These are phyloP conservation scores for Elgaria multicarinata DNA, from an alignment of 2,113 vertebrate species.

Conservation along the genomic window DNA sequence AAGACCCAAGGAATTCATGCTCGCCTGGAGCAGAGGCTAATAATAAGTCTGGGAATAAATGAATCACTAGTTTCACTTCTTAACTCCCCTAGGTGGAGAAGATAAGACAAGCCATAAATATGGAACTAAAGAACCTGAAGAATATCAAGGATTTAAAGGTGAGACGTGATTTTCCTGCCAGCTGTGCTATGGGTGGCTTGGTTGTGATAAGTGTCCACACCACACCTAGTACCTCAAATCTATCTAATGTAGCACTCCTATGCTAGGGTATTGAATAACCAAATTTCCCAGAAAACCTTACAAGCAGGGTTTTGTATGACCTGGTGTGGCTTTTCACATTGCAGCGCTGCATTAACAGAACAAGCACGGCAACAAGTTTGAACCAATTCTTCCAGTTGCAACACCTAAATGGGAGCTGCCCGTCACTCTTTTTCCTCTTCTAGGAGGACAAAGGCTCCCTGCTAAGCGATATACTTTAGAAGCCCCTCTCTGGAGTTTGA, in stretches of 20 bases:
- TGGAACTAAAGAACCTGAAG: conserved; percentile 57
- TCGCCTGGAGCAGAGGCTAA: neutral
- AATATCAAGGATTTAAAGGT: conserved; percentile 87
- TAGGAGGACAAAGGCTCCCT: neutral
- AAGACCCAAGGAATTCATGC: neutral
- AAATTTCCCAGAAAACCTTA: neutral
- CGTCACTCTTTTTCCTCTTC: neutral
- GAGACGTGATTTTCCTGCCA: neutral
- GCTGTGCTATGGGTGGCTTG: no score
- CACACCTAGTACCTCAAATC: neutral
- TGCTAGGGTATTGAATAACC: neutral
- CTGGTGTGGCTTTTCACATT: neutral
- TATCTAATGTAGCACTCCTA: neutral
- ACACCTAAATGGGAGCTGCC: neutral
- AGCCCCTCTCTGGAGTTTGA: neutral
- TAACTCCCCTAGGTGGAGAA: conserved; percentile 87
- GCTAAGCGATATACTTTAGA: neutral
- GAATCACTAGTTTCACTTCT: neutral
- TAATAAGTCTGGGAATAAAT: neutral
- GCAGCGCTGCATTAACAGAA: neutral
- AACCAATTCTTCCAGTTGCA: neutral
- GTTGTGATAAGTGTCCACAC: neutral
- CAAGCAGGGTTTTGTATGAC: neutral
- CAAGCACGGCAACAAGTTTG: neutral
- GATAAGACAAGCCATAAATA: conserved; percentile 82